These are phyloP conservation scores for Donacobius atricapilla DNA, from an alignment of 2,113 vertebrate species.

Conservation along the genomic window DNA sequence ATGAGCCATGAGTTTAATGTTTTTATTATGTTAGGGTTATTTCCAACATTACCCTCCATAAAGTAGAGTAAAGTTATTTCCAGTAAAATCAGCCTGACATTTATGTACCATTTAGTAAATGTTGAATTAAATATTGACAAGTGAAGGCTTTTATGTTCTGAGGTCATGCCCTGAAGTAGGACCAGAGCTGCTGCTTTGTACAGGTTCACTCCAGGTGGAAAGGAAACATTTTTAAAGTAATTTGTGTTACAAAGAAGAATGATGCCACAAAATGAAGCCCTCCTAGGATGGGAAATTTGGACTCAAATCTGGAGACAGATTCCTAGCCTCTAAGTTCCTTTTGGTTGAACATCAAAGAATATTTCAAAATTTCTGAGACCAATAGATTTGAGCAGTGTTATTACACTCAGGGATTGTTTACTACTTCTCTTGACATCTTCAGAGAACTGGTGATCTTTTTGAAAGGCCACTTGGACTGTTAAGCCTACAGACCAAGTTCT, in stretches of 20 bases:
- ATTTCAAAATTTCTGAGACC: not conserved
- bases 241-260: not conserved
- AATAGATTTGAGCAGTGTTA: not conserved
- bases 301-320: not conserved
- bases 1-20: not conserved
- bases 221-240: not conserved
- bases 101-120: not conserved
- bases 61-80: not conserved
- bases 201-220: not conserved
- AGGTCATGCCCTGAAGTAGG: not conserved
- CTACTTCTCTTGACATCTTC: not conserved
- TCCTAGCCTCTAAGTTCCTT: not conserved
- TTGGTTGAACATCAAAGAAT: not conserved
- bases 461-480: not conserved
- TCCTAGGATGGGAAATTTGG: not conserved
- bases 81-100: not conserved
- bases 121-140: conserved; percentile 60
- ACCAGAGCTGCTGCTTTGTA: not conserved
- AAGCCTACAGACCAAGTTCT: not conserved
- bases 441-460: not conserved
- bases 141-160: conserved; percentile 26
- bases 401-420: not conserved
- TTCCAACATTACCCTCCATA: not conserved
- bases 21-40: not conserved
- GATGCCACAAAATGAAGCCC: not conserved